Conservation (phyloP, 1,140 invertebrate species). For the Agrilus planipennis region DNA sequence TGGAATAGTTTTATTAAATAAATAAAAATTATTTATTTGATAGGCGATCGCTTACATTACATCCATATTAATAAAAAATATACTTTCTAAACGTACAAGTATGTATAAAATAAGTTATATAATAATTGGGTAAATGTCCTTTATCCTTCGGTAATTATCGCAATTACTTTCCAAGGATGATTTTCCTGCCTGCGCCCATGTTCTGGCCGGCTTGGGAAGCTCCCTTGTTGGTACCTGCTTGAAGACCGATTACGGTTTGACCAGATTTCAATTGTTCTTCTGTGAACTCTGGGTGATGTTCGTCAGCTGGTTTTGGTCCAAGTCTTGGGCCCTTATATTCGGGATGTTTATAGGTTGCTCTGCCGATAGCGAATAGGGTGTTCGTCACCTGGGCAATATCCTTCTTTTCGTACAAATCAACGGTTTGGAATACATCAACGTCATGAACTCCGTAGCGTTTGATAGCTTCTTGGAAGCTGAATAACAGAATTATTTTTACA, state of each 20-base stretch:
- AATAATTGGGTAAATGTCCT: not conserved
- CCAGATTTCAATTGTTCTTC: slow-evolving; percentile 86
- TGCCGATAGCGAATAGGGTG: slow-evolving; percentile 84
- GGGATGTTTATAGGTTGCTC: slow-evolving; percentile 80
- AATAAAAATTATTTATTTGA: no score
- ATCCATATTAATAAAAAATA: no score
- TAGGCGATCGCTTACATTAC: no score
- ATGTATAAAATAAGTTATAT: not conserved
- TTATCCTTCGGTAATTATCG: not conserved
- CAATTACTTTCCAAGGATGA: slow-evolving; percentile 80
- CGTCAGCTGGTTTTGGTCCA: slow-evolving; percentile 82
- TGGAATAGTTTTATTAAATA: no score
- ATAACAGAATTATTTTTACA: not conserved
- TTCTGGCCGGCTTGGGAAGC: slow-evolving; percentile 87
- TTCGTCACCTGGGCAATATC: slow-evolving; percentile 89
- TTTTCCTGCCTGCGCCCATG: slow-evolving; percentile 83
- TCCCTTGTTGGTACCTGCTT: slow-evolving; percentile 93
- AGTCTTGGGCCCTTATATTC: slow-evolving; percentile 83
- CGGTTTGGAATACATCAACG: slow-evolving; percentile 92
- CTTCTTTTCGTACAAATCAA: slow-evolving; percentile 89
- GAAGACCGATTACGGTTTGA: slow-evolving; percentile 81
- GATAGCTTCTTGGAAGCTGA: slow-evolving; percentile 80
- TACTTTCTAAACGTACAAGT: no score
- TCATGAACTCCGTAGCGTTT: slow-evolving; percentile 82
- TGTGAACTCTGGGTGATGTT: slow-evolving; percentile 83